Conservation (phyloP, 1,140 invertebrate species). For the silkworm (Bombyx mori) region ASM3026992v2 NC_085111.1:12009001-12009500, state of each 20-base stretch:
- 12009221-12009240: no score
- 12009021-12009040: slow-evolving; percentile 22
- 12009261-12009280: no score
- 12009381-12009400: slow-evolving; percentile 37
- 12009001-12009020: slow-evolving; percentile 47
- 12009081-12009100: slow-evolving; percentile 12
- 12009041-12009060: slow-evolving; percentile 24
- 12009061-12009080: slow-evolving; percentile 22
- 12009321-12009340: slow-evolving; percentile 1
- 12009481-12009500: slow-evolving; percentile 32
- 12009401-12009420: slow-evolving; percentile 43
- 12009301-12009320: slow-evolving; percentile 1
- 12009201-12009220: no score
- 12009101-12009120: neutral
- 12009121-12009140: no score
- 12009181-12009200: no score
- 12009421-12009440: slow-evolving; percentile 53
- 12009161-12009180: no score
- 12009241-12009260: no score
- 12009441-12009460: slow-evolving; percentile 52
- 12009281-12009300: no score
- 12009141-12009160: no score
- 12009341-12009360: slow-evolving; percentile 12
- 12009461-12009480: slow-evolving; percentile 64
- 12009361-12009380: slow-evolving; percentile 20